phyloP scores from a whole-genome alignment of 2,797 vertebrate genomes.

The Oryzias dopingdopingensis region DNA sequence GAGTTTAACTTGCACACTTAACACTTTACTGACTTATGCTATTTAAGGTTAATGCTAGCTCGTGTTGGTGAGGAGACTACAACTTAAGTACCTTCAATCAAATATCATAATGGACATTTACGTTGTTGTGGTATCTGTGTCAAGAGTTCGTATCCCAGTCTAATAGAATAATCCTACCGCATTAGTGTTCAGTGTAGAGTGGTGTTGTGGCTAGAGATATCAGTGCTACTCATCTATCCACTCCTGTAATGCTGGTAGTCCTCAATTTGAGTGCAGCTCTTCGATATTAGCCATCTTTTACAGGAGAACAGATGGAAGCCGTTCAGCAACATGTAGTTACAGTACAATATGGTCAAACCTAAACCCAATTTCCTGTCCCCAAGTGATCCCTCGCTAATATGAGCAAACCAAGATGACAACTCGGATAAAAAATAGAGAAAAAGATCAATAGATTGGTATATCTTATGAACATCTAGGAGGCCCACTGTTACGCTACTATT shows the following conservation, averaged over 20 bases:
- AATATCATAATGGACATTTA: slow-evolving; percentile 42
- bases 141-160: slow-evolving; percentile 67
- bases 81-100: slow-evolving; percentile 57
- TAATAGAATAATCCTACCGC: slow-evolving; percentile 79
- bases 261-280: slow-evolving; percentile 60
- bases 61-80: slow-evolving; percentile 34
- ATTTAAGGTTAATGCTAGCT: slow-evolving; percentile 53
- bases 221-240: slow-evolving; percentile 77
- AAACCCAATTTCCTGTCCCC: slow-evolving; percentile 80
- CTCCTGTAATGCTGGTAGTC: slow-evolving; percentile 73
- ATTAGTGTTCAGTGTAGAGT: slow-evolving; percentile 75
- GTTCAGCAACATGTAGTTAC: slow-evolving; percentile 78
- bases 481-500: slow-evolving; percentile 27
- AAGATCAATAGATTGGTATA: slow-evolving; percentile 18
- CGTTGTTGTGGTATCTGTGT: slow-evolving; percentile 38
- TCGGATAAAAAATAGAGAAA: slow-evolving; percentile 64
- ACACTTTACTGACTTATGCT: slow-evolving; percentile 33
- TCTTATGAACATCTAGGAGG: slow-evolving; percentile 43
- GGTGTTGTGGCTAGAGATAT: slow-evolving; percentile 72
- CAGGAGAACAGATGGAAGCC: slow-evolving; percentile 78
- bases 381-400: slow-evolving; percentile 77
- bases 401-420: slow-evolving; percentile 80
- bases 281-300: slow-evolving; percentile 72
- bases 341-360: slow-evolving; percentile 73
- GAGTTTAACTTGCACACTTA: slow-evolving; percentile 26